Base-by-base conservation (phyloP, 1,140 invertebrate species). In the Pseudomyrmex cubaensis region DNA sequence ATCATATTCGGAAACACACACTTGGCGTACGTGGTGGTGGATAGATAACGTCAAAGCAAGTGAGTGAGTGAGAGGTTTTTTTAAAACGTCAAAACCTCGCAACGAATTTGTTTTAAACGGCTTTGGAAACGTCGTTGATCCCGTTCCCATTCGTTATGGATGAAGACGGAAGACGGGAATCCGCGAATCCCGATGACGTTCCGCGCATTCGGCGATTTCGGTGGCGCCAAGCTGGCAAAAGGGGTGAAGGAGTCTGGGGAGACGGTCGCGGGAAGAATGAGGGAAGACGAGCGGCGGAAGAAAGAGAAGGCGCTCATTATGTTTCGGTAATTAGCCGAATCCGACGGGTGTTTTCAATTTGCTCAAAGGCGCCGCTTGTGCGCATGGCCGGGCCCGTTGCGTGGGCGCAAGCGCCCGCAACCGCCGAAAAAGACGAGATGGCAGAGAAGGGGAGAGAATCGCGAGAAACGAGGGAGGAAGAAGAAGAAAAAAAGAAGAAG, bases 311-410 rank as follows among this genome's bases (percentile, higher is more conserved):
- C 86, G 73, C 88, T 90, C 90, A 90, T 92, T 92, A 92, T 92
- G 91, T 91, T 92, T 92, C 87, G 90, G 91, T 92, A 92, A 92
- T 92, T 92, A 91, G 90, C 91, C 90, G 88, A 92, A 92, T 92
- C 91, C 90, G 90, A 88, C 88, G 91, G 90, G 91, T 92, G 91
- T 92, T 92, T 92, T 92, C 91, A 92, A 92, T 92, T 92, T 91
- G 85, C 87, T 91, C 91, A 92, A 92, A 92, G 91, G 87, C 90
- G 90, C 91, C 91, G 91, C 91, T 91, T 90, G 78, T 90, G 67
- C 75, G 73, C 80, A 52, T 59, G 77, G 59, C 9, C 50, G 25
- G 35, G 20, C 52, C 52, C 64, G 72, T 48, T 80, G 66, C 64
- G 64, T 48, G 54, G 76, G 76, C 76, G 76, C 54, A 25, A 69